Evolutionary conservation across 1,140 invertebrate genomes (phyloP).

Genomic region (Teleogryllus occipitalis): DNA sequence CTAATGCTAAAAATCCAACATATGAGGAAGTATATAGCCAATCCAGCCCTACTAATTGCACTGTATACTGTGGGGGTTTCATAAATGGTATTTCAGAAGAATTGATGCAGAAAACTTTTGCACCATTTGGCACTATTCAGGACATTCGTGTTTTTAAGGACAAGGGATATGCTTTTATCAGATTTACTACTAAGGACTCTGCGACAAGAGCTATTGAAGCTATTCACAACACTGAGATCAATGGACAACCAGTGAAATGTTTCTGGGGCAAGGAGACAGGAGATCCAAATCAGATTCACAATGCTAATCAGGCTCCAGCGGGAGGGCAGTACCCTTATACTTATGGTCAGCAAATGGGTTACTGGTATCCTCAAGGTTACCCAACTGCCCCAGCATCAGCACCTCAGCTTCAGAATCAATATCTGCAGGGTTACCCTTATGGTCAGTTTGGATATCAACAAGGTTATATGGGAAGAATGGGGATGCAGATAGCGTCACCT

Average conservation of each 20-base stretch:
- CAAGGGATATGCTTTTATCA: conserved; percentile 98
- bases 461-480: conserved; percentile 37
- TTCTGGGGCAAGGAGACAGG: conserved; percentile 97
- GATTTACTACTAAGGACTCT: conserved; percentile 93
- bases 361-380: conserved; percentile 69
- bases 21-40: conserved; percentile 86
- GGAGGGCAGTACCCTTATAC: conserved; percentile 55
- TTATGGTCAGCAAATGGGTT: conserved; percentile 65
- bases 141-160: conserved; percentile 98
- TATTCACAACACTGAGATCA: conserved; percentile 94
- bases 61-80: conserved; percentile 97
- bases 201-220: conserved; percentile 95
- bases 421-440: conserved; percentile 49
- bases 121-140: conserved; percentile 87
- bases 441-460: conserved; percentile 40
- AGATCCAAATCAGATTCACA: conserved; percentile 54
- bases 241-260: conserved; percentile 93
- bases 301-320: conserved; percentile 34
- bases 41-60: conserved; percentile 96
- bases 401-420: conserved; percentile 49
- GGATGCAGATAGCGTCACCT: conserved; percentile 37
- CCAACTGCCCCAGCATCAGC: conserved; percentile 44
- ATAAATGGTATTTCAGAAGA: conserved; percentile 90
- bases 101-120: conserved; percentile 91
- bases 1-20: conserved; percentile 46